A percentile compares a stretch with the other conserved stretches of the same genome.
phyloP scores from a whole-genome alignment of 2,888 invertebrate genomes.

The Dolomedes plantarius region DNA sequence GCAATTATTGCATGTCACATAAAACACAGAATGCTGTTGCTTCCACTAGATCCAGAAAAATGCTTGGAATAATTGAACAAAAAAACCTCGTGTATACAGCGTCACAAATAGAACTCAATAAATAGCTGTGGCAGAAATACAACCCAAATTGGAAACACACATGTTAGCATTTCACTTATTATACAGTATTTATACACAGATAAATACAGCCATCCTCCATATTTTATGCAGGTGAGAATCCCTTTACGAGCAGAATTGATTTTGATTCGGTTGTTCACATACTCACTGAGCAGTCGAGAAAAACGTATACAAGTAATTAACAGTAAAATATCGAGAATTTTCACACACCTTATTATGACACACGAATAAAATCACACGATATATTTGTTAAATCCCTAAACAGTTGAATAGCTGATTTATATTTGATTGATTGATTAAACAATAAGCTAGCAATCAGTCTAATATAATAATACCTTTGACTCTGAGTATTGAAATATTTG shows the following conservation, averaged over 20 bases:
- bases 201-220: neutral
- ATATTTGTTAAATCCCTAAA: neutral
- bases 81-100: too few relatives aligned
- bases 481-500: neutral
- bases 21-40: conserved; percentile 66
- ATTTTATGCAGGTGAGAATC: neutral
- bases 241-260: neutral
- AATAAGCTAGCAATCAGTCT: neutral
- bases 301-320: neutral
- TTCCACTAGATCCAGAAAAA: conserved; percentile 37
- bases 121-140: conserved; percentile 44
- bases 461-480: neutral
- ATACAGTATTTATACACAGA: conserved; percentile 5
- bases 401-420: neutral
- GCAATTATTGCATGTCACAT: conserved; percentile 71
- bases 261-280: neutral
- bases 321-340: neutral
- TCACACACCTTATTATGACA: conserved; percentile 1
- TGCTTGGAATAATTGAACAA: conserved; percentile 22
- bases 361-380: conserved; percentile 2
- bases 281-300: neutral
- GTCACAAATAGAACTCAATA: neutral
- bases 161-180: neutral
- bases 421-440: neutral
- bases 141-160: conserved; percentile 20